Conservation (phyloP, 2,888 invertebrate genomes). For the Timema cristinae region DNA sequence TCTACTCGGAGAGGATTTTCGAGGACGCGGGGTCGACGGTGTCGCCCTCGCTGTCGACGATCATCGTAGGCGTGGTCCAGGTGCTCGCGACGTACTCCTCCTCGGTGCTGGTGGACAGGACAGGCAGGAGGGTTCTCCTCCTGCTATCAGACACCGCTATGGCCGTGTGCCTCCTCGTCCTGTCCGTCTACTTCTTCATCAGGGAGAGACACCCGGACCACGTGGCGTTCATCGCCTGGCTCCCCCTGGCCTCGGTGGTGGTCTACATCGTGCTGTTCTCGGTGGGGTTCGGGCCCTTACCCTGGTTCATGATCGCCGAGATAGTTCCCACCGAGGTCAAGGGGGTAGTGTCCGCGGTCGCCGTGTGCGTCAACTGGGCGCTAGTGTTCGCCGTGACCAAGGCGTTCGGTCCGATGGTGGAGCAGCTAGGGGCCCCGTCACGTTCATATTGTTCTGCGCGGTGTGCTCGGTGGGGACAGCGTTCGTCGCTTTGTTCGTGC, state of each 20-base stretch:
- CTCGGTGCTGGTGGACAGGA: not conserved
- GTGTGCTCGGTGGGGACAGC: not conserved
- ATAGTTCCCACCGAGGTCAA: not conserved
- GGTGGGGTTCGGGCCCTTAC: not conserved
- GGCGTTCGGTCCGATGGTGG: not conserved
- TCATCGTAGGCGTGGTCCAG: not conserved
- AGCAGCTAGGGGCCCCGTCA: not conserved
- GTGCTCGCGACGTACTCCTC: not conserved
- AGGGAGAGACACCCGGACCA: not conserved
- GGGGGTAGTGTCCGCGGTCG: not conserved
- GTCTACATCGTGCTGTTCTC: not conserved
- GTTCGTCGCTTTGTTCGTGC: constrained; percentile 8
- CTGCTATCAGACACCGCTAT: constrained; percentile 4
- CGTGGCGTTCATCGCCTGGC: not conserved
- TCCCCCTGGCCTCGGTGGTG: constrained; percentile 1
- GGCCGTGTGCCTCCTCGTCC: constrained; percentile 8
- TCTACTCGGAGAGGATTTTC: not conserved
- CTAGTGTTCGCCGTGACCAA: not conserved
- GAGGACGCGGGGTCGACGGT: not conserved
- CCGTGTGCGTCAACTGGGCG: not conserved
- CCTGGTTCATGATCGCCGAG: constrained; percentile 3
- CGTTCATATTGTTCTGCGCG: constrained; percentile 2
- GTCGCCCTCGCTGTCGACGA: not conserved
- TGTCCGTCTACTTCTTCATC: constrained; percentile 9
- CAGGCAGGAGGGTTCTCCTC: not conserved